Conservation (phyloP, 2,888 invertebrate genomes). For the Volucella inflata region DNA sequence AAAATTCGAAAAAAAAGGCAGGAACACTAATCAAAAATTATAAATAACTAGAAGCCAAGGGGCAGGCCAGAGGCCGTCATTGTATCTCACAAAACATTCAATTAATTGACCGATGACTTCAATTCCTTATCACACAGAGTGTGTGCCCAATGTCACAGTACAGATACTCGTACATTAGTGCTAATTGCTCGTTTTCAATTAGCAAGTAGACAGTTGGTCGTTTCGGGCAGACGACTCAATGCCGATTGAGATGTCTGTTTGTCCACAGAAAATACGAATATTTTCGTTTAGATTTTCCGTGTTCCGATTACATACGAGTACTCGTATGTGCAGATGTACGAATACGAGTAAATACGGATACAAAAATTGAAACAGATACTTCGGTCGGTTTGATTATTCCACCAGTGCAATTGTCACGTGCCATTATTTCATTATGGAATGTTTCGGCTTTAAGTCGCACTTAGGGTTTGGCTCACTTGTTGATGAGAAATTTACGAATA, state of each 20-base stretch:
- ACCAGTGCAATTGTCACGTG: slow-evolving; percentile 19
- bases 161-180: not conserved
- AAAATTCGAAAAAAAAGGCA: too few species aligned
- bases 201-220: not conserved
- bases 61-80: too few species aligned
- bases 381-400: too few species aligned
- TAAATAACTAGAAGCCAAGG: too few species aligned
- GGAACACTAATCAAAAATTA: too few species aligned
- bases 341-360: too few species aligned
- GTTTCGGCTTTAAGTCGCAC: not conserved
- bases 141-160: slow-evolving; percentile 9
- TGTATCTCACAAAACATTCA: not conserved
- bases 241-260: not conserved
- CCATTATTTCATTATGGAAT: slow-evolving; percentile 19
- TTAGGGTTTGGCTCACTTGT: not conserved
- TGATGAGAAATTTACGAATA: slow-evolving; percentile 1
- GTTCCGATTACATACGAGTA: not conserved
- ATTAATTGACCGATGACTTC: slow-evolving; percentile 38
- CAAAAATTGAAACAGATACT: too few species aligned
- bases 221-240: not conserved
- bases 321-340: too few species aligned
- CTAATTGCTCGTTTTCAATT: slow-evolving; percentile 5
- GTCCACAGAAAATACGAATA: not conserved
- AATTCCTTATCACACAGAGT: slow-evolving; percentile 10
- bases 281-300: not conserved